Base-by-base conservation (phyloP, 2,113 vertebrate genomes). In the Stegostoma tigrinum region DNA sequence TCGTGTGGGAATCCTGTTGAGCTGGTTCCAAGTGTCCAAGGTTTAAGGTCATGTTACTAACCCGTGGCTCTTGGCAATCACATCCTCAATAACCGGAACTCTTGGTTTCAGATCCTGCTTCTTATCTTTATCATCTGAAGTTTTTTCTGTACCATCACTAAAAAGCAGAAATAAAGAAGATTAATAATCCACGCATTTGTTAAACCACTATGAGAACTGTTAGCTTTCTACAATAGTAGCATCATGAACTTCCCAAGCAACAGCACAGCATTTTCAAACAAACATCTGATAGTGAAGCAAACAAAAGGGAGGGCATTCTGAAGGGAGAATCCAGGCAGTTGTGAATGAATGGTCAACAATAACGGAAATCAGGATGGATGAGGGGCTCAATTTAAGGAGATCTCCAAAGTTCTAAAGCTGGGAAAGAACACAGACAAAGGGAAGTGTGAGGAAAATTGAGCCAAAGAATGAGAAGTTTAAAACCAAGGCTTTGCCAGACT, bases 41-140 rank as follows among this genome's bases (percentile, higher is more conserved):
- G 17, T 91, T 91, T 64, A 0, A 89, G 55, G 21, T 2, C 38
- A 3, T 68, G 27, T 23, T 27, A 97, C 98, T 97, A 96, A 99
- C 99, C 99, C 99, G 70, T 99, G 98, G 95, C 48, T 98, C 4
- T 98, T 98, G 52, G 99, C 98, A 90, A 98, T 97, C 96, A 98
- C 98, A 70, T 96, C 98, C 94, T 99, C 99, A 96, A 99, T 97
- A 96, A 98, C 97, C 52, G 98, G 96, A 96, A 98, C 97, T 30
- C 95, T 97, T 95, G 97, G 96, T 48, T 98, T 98, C 96, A 72
- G 67, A 75, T 96, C 97, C 75, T 97, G 98, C 96, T 97, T 97
- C 96, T 97, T 97, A 66, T 97, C 98, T 96, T 98, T 97, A 96
- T 98, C 97, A 45, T 97, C 95, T 95, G 96, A 96, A 23, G 97